Base-by-base conservation (phyloP, 2,113 vertebrate species). In the Hippoglossus stenolepis region DNA sequence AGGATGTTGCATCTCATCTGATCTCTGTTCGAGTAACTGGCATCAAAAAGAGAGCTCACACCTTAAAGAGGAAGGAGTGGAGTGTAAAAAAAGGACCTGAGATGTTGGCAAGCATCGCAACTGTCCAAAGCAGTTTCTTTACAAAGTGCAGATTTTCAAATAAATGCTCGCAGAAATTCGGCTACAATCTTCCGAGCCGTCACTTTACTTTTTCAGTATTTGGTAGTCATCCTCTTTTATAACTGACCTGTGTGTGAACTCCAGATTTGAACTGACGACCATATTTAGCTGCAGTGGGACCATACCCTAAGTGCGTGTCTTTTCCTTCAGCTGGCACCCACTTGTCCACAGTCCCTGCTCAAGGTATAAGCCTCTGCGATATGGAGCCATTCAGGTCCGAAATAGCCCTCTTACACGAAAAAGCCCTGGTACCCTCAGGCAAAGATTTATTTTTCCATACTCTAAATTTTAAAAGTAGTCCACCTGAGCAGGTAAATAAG, bases 311-410 rank as follows among this genome's bases (percentile, higher is more conserved):
- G 83, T 85, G 83, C 72, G 88, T 87, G 82, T 92, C 67, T 91
- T 91, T 78, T 85, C 89, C 73, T 82, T 94, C 91, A 93, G 87
- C 91, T 92, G 91, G 76, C 85, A 93, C 84, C 81, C 85, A 86
- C 85, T 87, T 86, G 65, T 87, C 81, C 87, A 60, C 77, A 56
- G 17, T 79, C 72, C 79, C 82, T 35, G 85, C 86, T 90, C 63
- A 38, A 85, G 65, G 68, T 75, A 69, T 58, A 69, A 67, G 77
- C 78, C 65, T 79, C 47, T 67, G 70, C 26, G 83, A 89, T 86
- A 87, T 53, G 82, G 81, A 88, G 75, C 90, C 80, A 88, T 92
- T 88, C 28, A 63, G 66, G 74, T 89, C 90, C 78, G 91, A 95
- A 96, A 95, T 92, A 95, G 94, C 89, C 73, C 72, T 59, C 80